Percentiles rank a stretch among this genome's conserved stretches.
Evolutionary conservation across 2,797 vertebrate genomes (phyloP).

Genomic region (Schizothorax lantsangensis): DNA sequence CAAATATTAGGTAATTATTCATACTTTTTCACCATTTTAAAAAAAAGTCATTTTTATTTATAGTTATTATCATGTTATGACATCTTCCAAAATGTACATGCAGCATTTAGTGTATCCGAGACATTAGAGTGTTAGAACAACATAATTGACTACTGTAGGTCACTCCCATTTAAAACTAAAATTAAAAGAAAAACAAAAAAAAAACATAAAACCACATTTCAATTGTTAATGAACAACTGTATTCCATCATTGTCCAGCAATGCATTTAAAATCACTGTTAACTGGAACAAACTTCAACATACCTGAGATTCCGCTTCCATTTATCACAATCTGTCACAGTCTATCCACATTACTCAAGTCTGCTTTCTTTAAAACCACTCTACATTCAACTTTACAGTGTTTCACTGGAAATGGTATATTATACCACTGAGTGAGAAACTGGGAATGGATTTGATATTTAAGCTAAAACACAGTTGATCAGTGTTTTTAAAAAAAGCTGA

Average conservation of each 20-base stretch:
- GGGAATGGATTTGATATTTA: slow-evolving; percentile 38
- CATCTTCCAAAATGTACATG: slow-evolving; percentile 74
- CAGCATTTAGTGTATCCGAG: slow-evolving; percentile 64
- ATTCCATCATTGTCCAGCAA: slow-evolving; percentile 79
- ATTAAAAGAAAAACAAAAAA: slow-evolving; percentile 62
- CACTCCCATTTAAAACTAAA: slow-evolving; percentile 52
- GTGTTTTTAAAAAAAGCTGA: not conserved
- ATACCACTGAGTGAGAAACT: not conserved
- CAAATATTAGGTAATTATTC: slow-evolving; percentile 50
- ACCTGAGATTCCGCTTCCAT: slow-evolving; percentile 60
- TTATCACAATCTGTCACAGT: slow-evolving; percentile 52
- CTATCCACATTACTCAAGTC: slow-evolving; percentile 17
- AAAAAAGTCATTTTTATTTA: slow-evolving; percentile 67
- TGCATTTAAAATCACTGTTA: slow-evolving; percentile 67
- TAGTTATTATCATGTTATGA: slow-evolving; percentile 67
- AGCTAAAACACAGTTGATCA: slow-evolving; percentile 1
- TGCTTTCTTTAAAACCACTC: slow-evolving; percentile 20
- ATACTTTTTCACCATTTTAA: slow-evolving; percentile 65
- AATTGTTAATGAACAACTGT: slow-evolving; percentile 62
- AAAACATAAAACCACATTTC: slow-evolving; percentile 19
- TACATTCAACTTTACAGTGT: slow-evolving; percentile 17
- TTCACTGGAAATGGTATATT: slow-evolving; percentile 5
- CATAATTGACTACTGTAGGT: slow-evolving; percentile 61
- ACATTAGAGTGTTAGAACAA: slow-evolving; percentile 64
- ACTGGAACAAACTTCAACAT: slow-evolving; percentile 52